Evolutionary conservation across 2,797 vertebrate species (phyloP).

Genomic region (Microctenopoma lineatum): DNA sequence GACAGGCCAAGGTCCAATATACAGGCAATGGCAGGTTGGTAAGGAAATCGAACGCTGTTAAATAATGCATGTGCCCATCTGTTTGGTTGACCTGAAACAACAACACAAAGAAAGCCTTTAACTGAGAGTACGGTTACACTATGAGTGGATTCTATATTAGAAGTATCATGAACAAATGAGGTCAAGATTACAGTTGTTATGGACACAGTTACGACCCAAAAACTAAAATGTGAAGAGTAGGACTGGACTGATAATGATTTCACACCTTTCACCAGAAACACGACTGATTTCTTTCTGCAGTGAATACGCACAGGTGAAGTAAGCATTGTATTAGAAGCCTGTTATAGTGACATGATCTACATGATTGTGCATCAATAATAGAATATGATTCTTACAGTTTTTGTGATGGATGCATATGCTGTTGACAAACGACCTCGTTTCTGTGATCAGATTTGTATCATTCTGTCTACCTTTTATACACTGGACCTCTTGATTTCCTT

Average conservation of each 20-base stretch:
- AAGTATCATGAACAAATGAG: not conserved
- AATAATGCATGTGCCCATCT: conserved; percentile 9
- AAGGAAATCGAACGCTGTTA: not conserved
- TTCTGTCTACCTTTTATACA: not conserved
- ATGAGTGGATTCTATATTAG: not conserved
- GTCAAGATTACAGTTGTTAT: not conserved
- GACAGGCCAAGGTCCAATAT: conserved; percentile 7
- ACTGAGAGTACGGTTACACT: conserved; percentile 16
- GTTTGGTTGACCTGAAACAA: conserved; percentile 3
- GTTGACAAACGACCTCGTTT: not conserved
- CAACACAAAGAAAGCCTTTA: not conserved
- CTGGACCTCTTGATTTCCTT: not conserved
- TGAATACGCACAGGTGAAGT: not conserved
- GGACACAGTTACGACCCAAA: no score
- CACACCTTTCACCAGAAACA: not conserved
- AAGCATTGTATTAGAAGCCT: not conserved
- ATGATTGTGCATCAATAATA: not conserved
- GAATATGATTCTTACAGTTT: not conserved
- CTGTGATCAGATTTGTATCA: no score
- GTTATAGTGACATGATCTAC: not conserved
- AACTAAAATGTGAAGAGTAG: no score
- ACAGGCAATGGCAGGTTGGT: not conserved
- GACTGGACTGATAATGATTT: no score
- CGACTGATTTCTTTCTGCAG: no score
- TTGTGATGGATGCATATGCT: not conserved